These are phyloP conservation scores for Aythya fuligula DNA, from an alignment of 2,797 vertebrate species.

Conservation along the genomic window DNA sequence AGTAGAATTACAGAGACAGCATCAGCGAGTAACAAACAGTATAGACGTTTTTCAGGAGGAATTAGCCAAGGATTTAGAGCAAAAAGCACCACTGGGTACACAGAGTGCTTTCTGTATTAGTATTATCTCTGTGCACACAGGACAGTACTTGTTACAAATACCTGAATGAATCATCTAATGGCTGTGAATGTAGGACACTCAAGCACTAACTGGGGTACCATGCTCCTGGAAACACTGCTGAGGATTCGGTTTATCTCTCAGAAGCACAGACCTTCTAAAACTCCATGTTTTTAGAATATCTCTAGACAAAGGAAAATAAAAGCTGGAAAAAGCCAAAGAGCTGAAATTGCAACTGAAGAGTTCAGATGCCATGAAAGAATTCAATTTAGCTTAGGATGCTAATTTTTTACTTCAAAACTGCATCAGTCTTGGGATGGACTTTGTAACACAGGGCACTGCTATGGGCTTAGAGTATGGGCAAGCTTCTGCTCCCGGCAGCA, in stretches of 20 bases:
- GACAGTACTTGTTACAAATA: background rate
- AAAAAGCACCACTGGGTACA: background rate
- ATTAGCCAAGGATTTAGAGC: slow-evolving; percentile 33
- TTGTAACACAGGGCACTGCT: background rate
- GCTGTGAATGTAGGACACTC: background rate
- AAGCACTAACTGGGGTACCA: background rate
- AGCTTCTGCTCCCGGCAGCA: background rate
- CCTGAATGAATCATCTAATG: slow-evolving; percentile 48
- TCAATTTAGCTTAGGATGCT: background rate
- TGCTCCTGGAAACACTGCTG: background rate
- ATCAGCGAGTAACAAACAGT: background rate
- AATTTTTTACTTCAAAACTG: background rate
- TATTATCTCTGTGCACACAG: slow-evolving; percentile 54
- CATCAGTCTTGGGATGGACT: background rate
- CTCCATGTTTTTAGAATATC: background rate
- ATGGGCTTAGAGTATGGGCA: fast-evolving
- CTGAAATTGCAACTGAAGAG: slow-evolving; percentile 7
- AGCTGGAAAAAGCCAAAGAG: background rate
- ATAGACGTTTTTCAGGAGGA: background rate
- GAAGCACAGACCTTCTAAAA: slow-evolving; percentile 43
- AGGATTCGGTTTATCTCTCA: slow-evolving; percentile 43
- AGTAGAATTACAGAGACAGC: background rate
- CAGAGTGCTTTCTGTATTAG: background rate
- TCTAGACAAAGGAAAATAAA: background rate
- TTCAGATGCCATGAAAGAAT: background rate